Evolutionary conservation across 2,888 invertebrate genomes (phyloP), one percentile per base, ranked within the genome.

Genomic region (Hydriomena furcata): DNA sequence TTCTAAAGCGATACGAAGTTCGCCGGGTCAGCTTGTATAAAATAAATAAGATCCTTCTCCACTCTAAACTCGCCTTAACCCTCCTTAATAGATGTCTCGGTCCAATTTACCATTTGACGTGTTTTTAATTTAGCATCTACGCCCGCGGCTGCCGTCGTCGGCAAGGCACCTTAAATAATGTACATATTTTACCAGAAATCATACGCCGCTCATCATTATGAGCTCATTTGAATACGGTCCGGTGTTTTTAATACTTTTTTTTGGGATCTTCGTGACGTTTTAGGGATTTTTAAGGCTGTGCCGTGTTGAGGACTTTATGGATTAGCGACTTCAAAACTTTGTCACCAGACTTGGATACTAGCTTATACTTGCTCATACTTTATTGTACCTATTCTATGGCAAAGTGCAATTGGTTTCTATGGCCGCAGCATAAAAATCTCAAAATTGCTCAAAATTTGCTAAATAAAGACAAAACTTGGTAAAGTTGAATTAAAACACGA

Each of bases 91-190:
- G 90, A 89, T 89, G 85, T 90, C 86, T 86, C 88, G 86, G 82
- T 80, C 89, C 90, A 89, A 89, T 90, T 90, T 90, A 88, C 80
- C 82, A 82, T 88, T 86, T 89, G 90, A 89, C 90, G 87, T 89
- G 85, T 89, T 90, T 90, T 90, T 89, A 90, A 90, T 90, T 90
- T 90, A 90, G 83, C 87, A 79, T 74, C 76, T 70, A 73, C 76
- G 89, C 89, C 90, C 63, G 88, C 83, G 89, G 88, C 89, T 81
- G 84, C 88, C 79, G 87, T 79, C 84, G 75, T 79, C 84, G 75
- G 63, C 60, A 60, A 55, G 62, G 72, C 76, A 74, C 74, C 82
- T 17, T 80, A 82, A 82, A 82, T 82, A 82, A 82, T 76, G 74
- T 77, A 79, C 79, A 82, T 82, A 82, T 82, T 76, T 82, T 81